A percentile compares a stretch with the other conserved stretches of the same genome.
These are phyloP conservation scores for Abrostola tripartita DNA, from an alignment of 2,888 invertebrate species.

Conservation along the genomic window DNA sequence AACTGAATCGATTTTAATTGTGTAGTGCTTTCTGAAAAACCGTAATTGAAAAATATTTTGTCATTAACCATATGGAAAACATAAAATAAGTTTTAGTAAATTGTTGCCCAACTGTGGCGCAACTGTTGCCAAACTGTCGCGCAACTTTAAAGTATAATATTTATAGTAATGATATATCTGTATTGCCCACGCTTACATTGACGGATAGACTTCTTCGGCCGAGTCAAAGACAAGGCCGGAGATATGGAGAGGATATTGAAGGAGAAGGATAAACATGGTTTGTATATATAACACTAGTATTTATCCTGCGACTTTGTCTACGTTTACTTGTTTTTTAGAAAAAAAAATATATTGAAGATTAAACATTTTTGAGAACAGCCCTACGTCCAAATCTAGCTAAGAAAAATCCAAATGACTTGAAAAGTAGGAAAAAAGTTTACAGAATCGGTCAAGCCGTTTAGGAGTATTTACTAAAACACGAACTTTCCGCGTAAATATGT, in stretches of 20 bases:
- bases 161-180: not conserved
- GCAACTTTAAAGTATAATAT: not conserved
- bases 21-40: too few species aligned
- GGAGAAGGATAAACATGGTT: slow-evolving; percentile 97
- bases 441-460: too few species aligned
- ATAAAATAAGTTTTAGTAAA: not conserved
- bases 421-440: too few species aligned
- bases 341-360: too few species aligned
- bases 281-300: slow-evolving; percentile 60
- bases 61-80: too few species aligned
- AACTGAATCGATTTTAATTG: too few species aligned
- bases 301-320: not conserved
- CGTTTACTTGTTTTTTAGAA: not conserved
- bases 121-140: not conserved
- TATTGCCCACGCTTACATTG: slow-evolving; percentile 65
- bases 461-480: too few species aligned
- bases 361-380: too few species aligned
- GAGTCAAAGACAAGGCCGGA: slow-evolving; percentile 98
- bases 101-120: not conserved
- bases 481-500: too few species aligned
- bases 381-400: too few species aligned
- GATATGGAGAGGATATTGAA: slow-evolving; percentile 97
- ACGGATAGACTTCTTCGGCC: slow-evolving; percentile 96
- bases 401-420: too few species aligned
- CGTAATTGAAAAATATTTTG: too few species aligned